These are phyloP conservation scores for Scortum barcoo DNA, from an alignment of 2,113 vertebrate species.

Conservation along the genomic window DNA sequence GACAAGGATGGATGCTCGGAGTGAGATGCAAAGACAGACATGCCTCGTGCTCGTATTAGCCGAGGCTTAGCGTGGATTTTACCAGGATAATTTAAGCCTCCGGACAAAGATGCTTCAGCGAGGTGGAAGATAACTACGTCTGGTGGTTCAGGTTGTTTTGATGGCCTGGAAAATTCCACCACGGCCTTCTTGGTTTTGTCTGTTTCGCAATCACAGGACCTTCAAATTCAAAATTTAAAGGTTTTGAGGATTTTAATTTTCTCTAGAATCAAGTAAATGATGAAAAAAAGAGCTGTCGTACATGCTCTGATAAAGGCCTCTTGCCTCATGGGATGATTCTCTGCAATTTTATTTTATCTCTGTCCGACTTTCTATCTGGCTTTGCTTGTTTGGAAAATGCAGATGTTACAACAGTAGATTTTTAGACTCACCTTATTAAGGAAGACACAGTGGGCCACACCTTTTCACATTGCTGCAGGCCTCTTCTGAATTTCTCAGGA, in stretches of 20 bases:
- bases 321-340: background rate
- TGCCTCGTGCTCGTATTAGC: slow-evolving; percentile 25
- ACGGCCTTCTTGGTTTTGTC: background rate
- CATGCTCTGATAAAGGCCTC: background rate
- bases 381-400: background rate
- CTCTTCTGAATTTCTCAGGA: background rate
- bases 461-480: background rate
- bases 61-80: slow-evolving; percentile 41
- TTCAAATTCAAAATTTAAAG: background rate
- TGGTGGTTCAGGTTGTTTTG: background rate
- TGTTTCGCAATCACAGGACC: too few species aligned
- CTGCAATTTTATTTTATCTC: background rate
- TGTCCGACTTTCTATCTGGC: too few species aligned
- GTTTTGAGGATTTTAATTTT: background rate
- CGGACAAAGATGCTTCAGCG: slow-evolving; percentile 23
- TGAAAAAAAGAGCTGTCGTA: background rate
- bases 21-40: slow-evolving; percentile 52
- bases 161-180: slow-evolving; percentile 53
- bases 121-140: background rate
- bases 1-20: slow-evolving; percentile 14
- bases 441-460: background rate
- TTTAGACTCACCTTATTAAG: background rate
- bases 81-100: slow-evolving; percentile 15
- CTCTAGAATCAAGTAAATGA: background rate
- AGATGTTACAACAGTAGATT: background rate